Conservation (phyloP, 2,113 vertebrate species). For the Nothoprocta pentlandii region DNA sequence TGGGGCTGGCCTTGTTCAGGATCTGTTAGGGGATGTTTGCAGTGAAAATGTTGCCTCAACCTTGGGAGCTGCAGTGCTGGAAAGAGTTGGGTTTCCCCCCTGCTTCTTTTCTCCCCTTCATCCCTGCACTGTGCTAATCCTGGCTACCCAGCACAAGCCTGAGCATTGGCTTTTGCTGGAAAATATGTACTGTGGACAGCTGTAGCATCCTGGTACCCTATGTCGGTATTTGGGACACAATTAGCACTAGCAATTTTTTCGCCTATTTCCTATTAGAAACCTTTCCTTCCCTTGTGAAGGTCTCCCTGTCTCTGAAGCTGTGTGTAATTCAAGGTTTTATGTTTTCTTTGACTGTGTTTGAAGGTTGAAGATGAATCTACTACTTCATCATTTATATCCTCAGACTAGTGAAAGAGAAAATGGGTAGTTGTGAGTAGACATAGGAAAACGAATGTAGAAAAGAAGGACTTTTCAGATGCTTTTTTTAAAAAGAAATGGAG, state of each 20-base stretch:
- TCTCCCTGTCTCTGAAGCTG: background rate
- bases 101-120: background rate
- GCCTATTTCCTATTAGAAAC: background rate
- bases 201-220: background rate
- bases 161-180: background rate
- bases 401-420: background rate
- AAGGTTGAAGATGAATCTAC: background rate
- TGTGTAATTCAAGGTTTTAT: accelerated
- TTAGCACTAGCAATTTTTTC: background rate
- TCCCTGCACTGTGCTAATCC: accelerated
- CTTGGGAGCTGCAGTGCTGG: background rate
- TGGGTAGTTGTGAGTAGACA: background rate
- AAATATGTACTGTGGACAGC: background rate
- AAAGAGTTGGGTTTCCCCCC: background rate
- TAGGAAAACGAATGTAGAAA: background rate
- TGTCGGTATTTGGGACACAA: background rate
- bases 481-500: background rate
- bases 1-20: background rate
- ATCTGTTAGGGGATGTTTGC: background rate
- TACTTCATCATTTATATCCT: background rate
- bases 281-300: background rate
- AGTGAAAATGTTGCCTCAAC: background rate
- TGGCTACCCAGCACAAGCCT: background rate
- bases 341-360: background rate
- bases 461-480: background rate